A percentile compares a stretch with the other conserved stretches of the same genome.
Evolutionary conservation across 2,797 vertebrate genomes (phyloP).

Genomic region (Decapterus maruadsi): DNA sequence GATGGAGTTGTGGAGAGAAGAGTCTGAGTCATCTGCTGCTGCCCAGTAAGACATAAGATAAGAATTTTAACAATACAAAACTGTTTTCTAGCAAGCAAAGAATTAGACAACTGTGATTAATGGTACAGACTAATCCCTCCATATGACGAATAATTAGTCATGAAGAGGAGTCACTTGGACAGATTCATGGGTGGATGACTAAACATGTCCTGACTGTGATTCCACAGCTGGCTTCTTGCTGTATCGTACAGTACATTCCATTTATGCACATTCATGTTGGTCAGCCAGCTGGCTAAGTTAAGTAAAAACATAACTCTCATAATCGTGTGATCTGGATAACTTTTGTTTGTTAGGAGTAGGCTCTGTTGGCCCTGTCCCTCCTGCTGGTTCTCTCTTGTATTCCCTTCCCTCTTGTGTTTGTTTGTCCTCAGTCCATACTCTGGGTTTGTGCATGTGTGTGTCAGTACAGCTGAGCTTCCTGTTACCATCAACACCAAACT

Average conservation of each 20-base stretch:
- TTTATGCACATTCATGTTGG: conserved; percentile 13
- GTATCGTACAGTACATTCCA: conserved; percentile 15
- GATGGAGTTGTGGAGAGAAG: conserved; percentile 41
- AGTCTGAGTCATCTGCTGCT: conserved; percentile 33
- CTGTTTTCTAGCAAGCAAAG: conserved; percentile 16
- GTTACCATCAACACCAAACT: too few species aligned
- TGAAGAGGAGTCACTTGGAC: conserved; percentile 53
- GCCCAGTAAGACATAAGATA: conserved; percentile 6
- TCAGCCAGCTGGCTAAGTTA: conserved; percentile 15
- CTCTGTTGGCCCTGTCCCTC: too few species aligned
- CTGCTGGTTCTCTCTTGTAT: too few species aligned
- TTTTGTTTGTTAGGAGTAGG: not conserved
- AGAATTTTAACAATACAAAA: conserved; percentile 16
- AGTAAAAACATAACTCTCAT: conserved; percentile 16
- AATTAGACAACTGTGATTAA: conserved; percentile 51
- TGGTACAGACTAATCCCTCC: conserved; percentile 44
- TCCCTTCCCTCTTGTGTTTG: too few species aligned
- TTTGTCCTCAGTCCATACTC: too few species aligned
- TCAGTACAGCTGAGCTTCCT: too few species aligned
- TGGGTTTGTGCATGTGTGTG: too few species aligned
- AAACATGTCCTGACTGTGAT: conserved; percentile 46
- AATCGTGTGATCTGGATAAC: conserved; percentile 6
- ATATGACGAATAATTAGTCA: conserved; percentile 61
- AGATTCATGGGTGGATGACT: conserved; percentile 49
- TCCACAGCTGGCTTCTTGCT: conserved; percentile 35